Conservation (phyloP, 2,113 vertebrate genomes). For the Scalopus aquaticus region DNA sequence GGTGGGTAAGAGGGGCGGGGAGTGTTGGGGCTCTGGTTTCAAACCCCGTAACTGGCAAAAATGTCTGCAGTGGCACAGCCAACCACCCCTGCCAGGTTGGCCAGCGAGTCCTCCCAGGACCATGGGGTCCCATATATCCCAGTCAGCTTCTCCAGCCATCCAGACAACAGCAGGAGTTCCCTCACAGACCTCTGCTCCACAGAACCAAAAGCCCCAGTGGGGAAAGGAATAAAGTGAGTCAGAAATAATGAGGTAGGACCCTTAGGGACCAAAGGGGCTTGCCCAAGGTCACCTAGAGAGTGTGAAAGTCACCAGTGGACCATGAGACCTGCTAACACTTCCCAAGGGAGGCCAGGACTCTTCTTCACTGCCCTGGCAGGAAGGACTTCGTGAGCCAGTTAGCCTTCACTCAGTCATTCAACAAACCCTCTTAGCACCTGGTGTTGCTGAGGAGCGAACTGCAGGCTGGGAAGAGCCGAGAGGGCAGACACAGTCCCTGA, state of each 20-base stretch:
- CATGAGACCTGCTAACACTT: background rate
- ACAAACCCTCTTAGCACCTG: background rate
- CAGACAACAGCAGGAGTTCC: conserved; percentile 16
- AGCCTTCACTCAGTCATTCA: conserved; percentile 2
- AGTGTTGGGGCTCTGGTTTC: accelerated
- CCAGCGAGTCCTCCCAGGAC: background rate
- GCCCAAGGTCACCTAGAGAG: background rate
- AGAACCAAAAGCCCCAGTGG: background rate
- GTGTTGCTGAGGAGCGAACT: background rate
- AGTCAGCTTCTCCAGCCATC: conserved; percentile 24
- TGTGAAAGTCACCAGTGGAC: background rate
- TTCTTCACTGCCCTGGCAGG: background rate
- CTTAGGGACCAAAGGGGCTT: background rate
- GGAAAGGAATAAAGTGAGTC: background rate
- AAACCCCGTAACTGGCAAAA: conserved; percentile 24
- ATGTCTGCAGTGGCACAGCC: background rate
- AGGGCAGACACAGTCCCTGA: background rate
- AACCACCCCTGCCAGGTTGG: accelerated
- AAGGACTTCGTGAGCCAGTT: background rate
- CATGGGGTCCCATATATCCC: too few species aligned
- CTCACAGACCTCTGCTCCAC: conserved; percentile 14
- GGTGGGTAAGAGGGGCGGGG: conserved; percentile 7
- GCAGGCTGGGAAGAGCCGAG: background rate
- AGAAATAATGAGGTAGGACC: background rate
- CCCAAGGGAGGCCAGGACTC: background rate